Base-by-base conservation (phyloP, 2,888 invertebrate genomes). In the Drosophila fulvimacula region DNA sequence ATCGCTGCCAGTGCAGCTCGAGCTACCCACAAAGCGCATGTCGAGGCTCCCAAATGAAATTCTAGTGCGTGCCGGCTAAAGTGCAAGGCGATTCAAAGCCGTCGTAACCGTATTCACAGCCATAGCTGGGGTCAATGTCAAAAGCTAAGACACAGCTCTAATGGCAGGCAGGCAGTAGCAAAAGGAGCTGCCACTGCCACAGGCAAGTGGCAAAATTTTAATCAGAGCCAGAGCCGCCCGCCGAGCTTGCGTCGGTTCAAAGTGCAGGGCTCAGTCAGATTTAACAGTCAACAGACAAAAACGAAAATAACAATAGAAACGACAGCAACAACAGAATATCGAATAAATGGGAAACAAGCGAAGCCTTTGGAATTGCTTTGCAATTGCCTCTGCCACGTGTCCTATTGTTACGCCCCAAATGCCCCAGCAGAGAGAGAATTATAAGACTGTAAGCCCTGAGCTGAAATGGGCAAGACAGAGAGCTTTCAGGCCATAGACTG, bases 151-250 rank as follows among this genome's bases (percentile, higher is more conserved):
- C 72, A 68, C 69, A 74, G 61, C 66, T 55, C 68, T 59, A 52
- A 57, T 61, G 58, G 72, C 57, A 68, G 72, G 61, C 51, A 1
- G 60, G n/a, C 65, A 58, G 55, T 65, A 53, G 69, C 51, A 62
- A 73, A 39, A 1, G 60, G 63, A 57, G 56, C 67, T 52, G 67
- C 48, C 59, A 72, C 48, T 39, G 61, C 51, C 72, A 75, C 78
- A 69, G 75, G 80, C 53, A 82, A 85, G 82, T 82, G 86, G 69
- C 73, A 86, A 86, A 81, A 83, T 81, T 77, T 78, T 86, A 83
- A 84, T 84, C 84, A 84, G 81, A 79, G 81, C 59, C 69, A 53
- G 69, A 48, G 27, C 46, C 27, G 27, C 46, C 46, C 30, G 30
- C 30, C 46, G 46, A 11, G 65, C 10, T 52, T 11, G 36, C 2